Base-by-base conservation (phyloP, 2,113 vertebrate genomes). In the Tympanuchus pallidicinctus region DNA sequence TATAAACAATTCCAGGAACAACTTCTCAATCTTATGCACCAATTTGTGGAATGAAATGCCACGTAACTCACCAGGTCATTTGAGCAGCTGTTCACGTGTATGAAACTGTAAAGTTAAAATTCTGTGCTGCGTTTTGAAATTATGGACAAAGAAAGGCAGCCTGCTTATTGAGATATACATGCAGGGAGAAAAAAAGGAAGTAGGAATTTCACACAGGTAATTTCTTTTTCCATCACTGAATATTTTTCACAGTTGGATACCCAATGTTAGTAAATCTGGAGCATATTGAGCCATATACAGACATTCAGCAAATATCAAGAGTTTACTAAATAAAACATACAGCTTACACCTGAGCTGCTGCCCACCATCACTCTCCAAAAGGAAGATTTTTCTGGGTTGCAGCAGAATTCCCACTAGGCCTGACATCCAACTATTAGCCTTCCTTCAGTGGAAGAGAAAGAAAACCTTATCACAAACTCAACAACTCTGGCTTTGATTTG, bases 161-260 rank as follows among this genome's bases (percentile, higher is more conserved):
- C 71, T 60, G 36, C 20, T 72, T 59, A 28, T 18, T 50, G 32
- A 83, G 52, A 10, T 71, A 67, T 28, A 18, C 81, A 47, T 36
- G 48, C 5, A 1, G 3, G 43, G 67, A 80, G 48, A 45, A 70
- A 36, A n/a, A 72, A 82, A 86, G 71, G 25, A 65, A 71, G 45
- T 16, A 63, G 57, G 71, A 45, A 52, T 21, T 24, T 74, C 56
- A 18, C 59, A 82, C 25, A 24, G 45, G 25, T 64, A 90, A 77
- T 63, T 89, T 47, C 32, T 71, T 83, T 89, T 92, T 65, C 76
- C 77, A 71, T 54, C 56, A 77, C 67, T 69, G 73, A 88, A 50
- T 85, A 89, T 88, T 88, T 94, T 73, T 79, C 92, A 76, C 92
- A 76, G 66, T 80, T 85, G 83, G 92, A 96, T 10, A 84, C 3